Conservation (phyloP, 2,888 invertebrate genomes). For the Caenorhabditis wallacei region DNA sequence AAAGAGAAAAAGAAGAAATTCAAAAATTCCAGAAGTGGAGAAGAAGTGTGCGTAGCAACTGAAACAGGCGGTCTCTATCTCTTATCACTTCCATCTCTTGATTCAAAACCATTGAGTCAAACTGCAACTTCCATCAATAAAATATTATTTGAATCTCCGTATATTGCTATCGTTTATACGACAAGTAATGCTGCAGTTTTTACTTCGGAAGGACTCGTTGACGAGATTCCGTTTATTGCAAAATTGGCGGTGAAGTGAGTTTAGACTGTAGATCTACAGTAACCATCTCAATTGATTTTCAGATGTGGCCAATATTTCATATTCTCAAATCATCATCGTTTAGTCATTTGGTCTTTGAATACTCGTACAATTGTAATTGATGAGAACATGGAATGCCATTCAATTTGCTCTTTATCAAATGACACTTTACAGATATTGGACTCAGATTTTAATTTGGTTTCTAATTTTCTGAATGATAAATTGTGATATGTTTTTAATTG, state of each 20-base stretch:
- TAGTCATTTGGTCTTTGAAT: slow-evolving; percentile 51
- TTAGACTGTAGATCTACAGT: background rate
- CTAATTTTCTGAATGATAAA: slow-evolving; percentile 55
- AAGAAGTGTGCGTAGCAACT: slow-evolving; percentile 50
- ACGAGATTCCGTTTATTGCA: slow-evolving; percentile 59
- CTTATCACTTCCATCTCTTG: slow-evolving; percentile 39
- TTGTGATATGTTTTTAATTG: background rate
- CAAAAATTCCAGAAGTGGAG: slow-evolving; percentile 41
- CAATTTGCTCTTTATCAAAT: slow-evolving; percentile 47
- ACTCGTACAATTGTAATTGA: slow-evolving; percentile 39
- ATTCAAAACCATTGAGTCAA: slow-evolving; percentile 36
- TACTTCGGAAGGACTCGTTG: slow-evolving; percentile 40
- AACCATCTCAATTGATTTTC: background rate
- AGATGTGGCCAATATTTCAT: slow-evolving; percentile 59
- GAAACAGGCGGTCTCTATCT: slow-evolving; percentile 65
- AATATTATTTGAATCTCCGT: slow-evolving; percentile 43
- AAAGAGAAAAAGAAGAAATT: background rate
- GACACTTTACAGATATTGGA: slow-evolving; percentile 58
- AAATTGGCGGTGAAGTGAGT: slow-evolving; percentile 43
- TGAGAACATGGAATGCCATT: slow-evolving; percentile 26
- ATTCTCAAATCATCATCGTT: slow-evolving; percentile 52
- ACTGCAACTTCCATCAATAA: slow-evolving; percentile 45
- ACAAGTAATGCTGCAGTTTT: slow-evolving; percentile 34
- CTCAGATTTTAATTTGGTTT: slow-evolving; percentile 27
- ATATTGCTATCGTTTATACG: slow-evolving; percentile 49